phyloP scores from a whole-genome alignment of 2,113 vertebrate species.

The Candoia aspera region DNA sequence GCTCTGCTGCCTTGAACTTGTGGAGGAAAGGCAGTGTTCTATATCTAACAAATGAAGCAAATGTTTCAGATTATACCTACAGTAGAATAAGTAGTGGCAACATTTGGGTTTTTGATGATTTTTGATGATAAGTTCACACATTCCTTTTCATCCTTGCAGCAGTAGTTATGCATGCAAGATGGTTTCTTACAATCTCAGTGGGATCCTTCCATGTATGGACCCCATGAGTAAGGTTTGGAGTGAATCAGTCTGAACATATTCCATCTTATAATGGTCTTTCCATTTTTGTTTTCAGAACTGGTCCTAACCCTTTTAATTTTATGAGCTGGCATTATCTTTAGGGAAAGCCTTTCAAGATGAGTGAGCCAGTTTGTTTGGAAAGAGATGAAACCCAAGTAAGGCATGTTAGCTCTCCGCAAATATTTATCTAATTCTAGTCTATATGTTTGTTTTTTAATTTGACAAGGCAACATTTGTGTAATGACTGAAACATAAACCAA shows the following conservation, averaged over 20 bases:
- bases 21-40: not conserved
- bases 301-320: accelerated
- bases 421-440: not conserved
- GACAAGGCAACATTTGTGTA: not conserved
- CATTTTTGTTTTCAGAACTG: not conserved
- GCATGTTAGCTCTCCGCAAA: not conserved
- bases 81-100: not conserved
- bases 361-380: not conserved
- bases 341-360: not conserved
- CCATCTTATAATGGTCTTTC: not conserved
- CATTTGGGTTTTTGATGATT: not conserved
- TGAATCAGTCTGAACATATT: not conserved
- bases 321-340: not conserved
- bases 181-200: not conserved
- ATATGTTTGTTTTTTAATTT: not conserved
- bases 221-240: not conserved
- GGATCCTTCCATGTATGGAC: not conserved
- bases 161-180: not conserved
- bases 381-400: not conserved
- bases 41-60: too few species aligned
- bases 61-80: not conserved
- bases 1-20: not conserved
- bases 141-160: not conserved
- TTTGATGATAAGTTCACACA: not conserved
- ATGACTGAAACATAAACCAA: conserved; percentile 14